Base-by-base conservation (phyloP, 2,113 vertebrate species). In the zebrafish (Danio rerio) region DNA sequence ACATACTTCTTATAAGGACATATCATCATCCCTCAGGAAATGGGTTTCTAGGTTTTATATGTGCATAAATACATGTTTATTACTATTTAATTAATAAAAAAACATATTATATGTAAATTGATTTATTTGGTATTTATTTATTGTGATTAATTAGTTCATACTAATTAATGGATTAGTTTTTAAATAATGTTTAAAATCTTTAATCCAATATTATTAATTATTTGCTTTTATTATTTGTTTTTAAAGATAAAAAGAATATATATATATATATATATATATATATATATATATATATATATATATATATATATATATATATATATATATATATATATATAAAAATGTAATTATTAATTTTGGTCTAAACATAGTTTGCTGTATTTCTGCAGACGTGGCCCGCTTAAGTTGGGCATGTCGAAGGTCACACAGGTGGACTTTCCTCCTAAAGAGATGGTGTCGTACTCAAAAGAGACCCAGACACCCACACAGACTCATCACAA, bases 401-500 rank as follows among this genome's bases (percentile, higher is more conserved):
- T 97, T 90, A 97, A 96, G 87, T 95, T 99, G 85, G 94, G 94
- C 86, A 97, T 98, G 96, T 96, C 96, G 86, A 99, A 98, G 95
- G 93, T 99, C 87, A 98, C 95, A 5, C 97, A 98, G 91, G 98
- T 99, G 90, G 97, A 99, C 86, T 96, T 99, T 90, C 93, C 95
- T 86, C 97, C 97, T 13, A 95, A 93, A 91, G 97, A 98, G 92
- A 91, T 96, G 42, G 97, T 99, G 83, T 96, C 96, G 0, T 99
- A 99, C 61, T 96, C 93, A 40, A 99, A 99, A 91, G 97, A 98
- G 91, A 99, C 97, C 0, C 98, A 99, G 90, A 99, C 98, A 20
- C 96, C 95, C 62, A 93, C 95, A 20, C 92, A 96, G 87, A 88
- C 93, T n/a, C 95, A 98, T 86, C 94, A 95, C 81, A 97, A 96